Evolutionary conservation across 2,113 vertebrate genomes (phyloP), one percentile per base, ranked within the genome.

Genomic region (Xiphophorus couchianus): DNA sequence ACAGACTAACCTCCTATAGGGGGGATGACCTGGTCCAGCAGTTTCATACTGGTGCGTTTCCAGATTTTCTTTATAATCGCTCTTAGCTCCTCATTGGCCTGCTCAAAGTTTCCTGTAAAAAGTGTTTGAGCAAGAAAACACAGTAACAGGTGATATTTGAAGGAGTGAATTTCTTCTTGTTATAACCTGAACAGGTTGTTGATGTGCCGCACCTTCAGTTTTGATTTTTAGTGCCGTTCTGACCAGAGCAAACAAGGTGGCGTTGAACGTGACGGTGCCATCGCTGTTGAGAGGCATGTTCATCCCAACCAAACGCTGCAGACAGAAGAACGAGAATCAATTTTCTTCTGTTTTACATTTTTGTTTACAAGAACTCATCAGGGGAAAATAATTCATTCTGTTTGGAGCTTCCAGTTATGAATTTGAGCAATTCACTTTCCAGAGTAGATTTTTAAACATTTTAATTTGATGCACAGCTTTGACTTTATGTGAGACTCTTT

Each of bases 271-370:
- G 91, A 99, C 98, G 0, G 97, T 99, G 74, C 98, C 98, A 0
- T 99, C 98, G 0, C 97, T 97, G 94, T 99, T 99, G 62, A 99
- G 93, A 12, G 98, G 98, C 98, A 99, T 99, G 93, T 99, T 99
- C 98, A 99, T 99, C 71, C 96, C 96, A 78, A 98, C 96, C 65
- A 99, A 90, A 0, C 98, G 94, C 98, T 99, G 92, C 30, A 33
- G 68, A 84, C 71, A 88, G 22, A 61, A 81, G 28, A n/a, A 17
- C 15, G 4, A 14, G 22, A 14, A 39, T 44, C 29, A 5, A 15
- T 8, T 9, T 13, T 27, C 1, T 28, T 5, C 13, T 48, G 44
- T 54, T 54, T 54, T 54, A 54, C 22, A 54, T 54, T 48, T 48
- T 48, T 5, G 51, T 54, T n/a, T 9, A 51, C 19, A 51, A 51